phyloP scores from a whole-genome alignment of 2,113 vertebrate genomes.

The Zosterops japonicus region DNA sequence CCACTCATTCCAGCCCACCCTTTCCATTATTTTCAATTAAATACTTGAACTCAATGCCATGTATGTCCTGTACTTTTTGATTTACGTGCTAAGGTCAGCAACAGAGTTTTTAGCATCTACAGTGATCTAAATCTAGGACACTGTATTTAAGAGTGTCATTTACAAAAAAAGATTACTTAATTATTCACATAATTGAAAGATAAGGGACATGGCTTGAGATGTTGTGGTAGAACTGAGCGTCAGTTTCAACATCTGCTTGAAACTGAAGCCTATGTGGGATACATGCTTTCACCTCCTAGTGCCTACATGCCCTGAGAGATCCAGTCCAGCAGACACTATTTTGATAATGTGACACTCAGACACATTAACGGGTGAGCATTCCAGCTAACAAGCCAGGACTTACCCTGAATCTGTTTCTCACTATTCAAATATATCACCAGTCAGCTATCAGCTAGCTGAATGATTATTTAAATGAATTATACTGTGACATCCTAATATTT shows the following conservation, averaged over 20 bases:
- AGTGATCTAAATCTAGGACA: not conserved
- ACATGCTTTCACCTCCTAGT: not conserved
- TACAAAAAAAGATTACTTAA: not conserved
- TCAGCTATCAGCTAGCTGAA: not conserved
- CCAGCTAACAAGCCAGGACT: not conserved
- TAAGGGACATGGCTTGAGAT: not conserved
- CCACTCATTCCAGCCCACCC: not conserved
- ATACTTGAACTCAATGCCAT: not conserved
- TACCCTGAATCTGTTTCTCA: not conserved
- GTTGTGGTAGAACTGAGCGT: not conserved
- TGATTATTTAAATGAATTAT: not conserved
- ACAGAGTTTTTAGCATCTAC: not conserved
- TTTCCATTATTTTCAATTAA: not conserved
- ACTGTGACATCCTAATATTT: not conserved
- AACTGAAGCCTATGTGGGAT: accelerated
- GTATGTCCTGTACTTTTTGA: not conserved
- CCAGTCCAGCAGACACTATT: not conserved
- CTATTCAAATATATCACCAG: not conserved
- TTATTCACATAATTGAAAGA: not conserved
- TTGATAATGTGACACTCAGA: not conserved
- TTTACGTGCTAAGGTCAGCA: not conserved
- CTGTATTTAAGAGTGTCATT: not conserved
- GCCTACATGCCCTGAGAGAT: not conserved
- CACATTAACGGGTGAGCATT: not conserved
- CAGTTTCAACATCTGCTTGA: not conserved